These are phyloP conservation scores for Conistra vaccinii DNA, from an alignment of 2,888 invertebrate species.

Conservation along the genomic window DNA sequence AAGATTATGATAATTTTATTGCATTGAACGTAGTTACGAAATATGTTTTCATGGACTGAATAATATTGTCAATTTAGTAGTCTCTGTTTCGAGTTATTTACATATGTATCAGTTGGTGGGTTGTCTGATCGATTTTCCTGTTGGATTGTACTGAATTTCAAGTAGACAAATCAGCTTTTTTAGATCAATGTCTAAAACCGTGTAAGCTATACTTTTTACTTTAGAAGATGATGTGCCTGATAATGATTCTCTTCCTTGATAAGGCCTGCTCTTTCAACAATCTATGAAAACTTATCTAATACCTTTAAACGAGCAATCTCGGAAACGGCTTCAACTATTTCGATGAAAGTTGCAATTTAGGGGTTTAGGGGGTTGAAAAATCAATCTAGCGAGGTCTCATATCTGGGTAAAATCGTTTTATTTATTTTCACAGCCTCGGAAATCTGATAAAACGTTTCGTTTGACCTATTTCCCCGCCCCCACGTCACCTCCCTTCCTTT, in stretches of 20 bases:
- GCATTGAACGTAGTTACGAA: conserved; percentile 55
- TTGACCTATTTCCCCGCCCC: not conserved
- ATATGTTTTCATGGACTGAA: conserved; percentile 57
- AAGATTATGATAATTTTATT: conserved; percentile 55
- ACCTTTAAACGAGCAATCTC: no score
- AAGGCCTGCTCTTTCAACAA: not conserved
- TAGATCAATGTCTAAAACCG: not conserved
- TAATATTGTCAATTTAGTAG: conserved; percentile 41
- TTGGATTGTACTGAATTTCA: conserved; percentile 18
- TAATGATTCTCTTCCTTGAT: not conserved
- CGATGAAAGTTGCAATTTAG: no score
- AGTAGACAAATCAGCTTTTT: not conserved
- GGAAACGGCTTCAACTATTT: no score
- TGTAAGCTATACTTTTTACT: not conserved
- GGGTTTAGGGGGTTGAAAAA: no score
- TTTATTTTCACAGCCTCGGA: no score
- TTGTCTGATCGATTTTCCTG: conserved; percentile 24
- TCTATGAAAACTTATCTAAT: not conserved
- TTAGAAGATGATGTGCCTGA: not conserved
- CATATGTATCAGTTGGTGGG: conserved; percentile 31
- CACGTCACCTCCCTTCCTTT: not conserved
- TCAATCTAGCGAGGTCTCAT: no score
- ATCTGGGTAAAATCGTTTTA: no score
- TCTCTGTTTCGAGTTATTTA: conserved; percentile 30
- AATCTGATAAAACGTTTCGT: no score